phyloP scores from a whole-genome alignment of 2,888 invertebrate genomes.

The Athripsodes cinereus region DNA sequence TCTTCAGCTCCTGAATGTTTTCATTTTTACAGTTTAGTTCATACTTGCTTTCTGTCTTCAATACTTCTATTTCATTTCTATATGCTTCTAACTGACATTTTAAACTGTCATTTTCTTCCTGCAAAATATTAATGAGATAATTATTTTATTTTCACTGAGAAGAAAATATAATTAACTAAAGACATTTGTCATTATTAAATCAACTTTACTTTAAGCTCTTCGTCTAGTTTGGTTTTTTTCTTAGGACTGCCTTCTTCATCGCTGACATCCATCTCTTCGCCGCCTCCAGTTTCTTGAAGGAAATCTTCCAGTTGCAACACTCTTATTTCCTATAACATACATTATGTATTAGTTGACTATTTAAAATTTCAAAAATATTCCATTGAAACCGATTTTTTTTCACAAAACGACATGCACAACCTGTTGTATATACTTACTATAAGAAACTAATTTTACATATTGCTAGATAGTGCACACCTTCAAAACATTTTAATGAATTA shows the following conservation, averaged over 20 bases:
- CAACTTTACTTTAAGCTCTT: slow-evolving; percentile 33
- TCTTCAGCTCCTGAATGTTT: slow-evolving; percentile 57
- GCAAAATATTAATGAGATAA: slow-evolving; percentile 13
- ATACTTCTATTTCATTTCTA: slow-evolving; percentile 86
- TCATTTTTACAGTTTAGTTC: slow-evolving; percentile 80
- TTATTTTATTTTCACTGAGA: not conserved
- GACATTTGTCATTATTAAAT: not conserved
- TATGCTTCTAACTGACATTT: slow-evolving; percentile 89
- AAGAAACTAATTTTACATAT: too few species aligned
- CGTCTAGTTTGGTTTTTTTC: slow-evolving; percentile 35
- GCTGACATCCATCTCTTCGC: slow-evolving; percentile 85
- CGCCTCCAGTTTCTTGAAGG: slow-evolving; percentile 45
- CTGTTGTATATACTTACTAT: too few species aligned
- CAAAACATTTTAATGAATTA: too few species aligned
- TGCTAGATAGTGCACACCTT: too few species aligned
- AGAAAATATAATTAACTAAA: not conserved
- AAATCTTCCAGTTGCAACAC: slow-evolving; percentile 58
- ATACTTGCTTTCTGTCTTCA: slow-evolving; percentile 72
- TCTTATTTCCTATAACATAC: slow-evolving; percentile 59
- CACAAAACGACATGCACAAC: too few species aligned
- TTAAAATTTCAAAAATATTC: too few species aligned
- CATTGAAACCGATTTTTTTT: too few species aligned
- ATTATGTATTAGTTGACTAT: too few species aligned
- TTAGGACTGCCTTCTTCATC: slow-evolving; percentile 45
- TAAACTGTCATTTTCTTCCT: slow-evolving; percentile 87